phyloP scores from a whole-genome alignment of 2,888 invertebrate genomes.

The Agapostemon virescens region DNA sequence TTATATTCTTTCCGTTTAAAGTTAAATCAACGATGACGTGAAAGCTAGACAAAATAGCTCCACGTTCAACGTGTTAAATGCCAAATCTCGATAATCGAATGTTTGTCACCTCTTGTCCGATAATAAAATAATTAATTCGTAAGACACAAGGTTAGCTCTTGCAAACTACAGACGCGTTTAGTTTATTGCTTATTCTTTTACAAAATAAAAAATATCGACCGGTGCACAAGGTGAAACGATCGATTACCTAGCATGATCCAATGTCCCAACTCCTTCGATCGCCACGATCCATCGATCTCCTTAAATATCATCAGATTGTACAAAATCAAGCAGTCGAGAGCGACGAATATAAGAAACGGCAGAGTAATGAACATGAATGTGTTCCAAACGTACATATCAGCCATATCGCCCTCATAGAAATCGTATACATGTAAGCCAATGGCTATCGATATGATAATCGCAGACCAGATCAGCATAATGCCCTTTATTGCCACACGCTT shows the following conservation, averaged over 20 bases:
- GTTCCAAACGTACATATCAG: slow-evolving; percentile 67
- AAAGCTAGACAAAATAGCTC: too few relatives aligned
- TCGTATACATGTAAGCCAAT: slow-evolving; percentile 71
- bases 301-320: slow-evolving; percentile 48
- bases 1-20: too few relatives aligned
- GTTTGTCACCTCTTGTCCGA: too few relatives aligned
- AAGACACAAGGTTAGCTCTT: too few relatives aligned
- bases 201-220: neutral
- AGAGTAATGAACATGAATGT: slow-evolving; percentile 68
- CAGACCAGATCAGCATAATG: slow-evolving; percentile 68
- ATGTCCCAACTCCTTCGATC: slow-evolving; percentile 25
- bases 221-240: neutral
- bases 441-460: slow-evolving; percentile 65
- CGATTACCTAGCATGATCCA: slow-evolving; percentile 44
- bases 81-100: too few relatives aligned
- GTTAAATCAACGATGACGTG: too few relatives aligned
- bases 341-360: slow-evolving; percentile 64
- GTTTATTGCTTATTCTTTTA: neutral
- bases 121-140: too few relatives aligned
- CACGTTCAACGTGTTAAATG: too few relatives aligned
- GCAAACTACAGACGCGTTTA: too few relatives aligned
- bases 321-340: slow-evolving; percentile 64
- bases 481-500: slow-evolving; percentile 61
- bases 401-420: slow-evolving; percentile 50
- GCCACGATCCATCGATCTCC: slow-evolving; percentile 48